Base-by-base conservation (phyloP, 1,140 invertebrate species). In the Neotoxoptera formosana region DNA sequence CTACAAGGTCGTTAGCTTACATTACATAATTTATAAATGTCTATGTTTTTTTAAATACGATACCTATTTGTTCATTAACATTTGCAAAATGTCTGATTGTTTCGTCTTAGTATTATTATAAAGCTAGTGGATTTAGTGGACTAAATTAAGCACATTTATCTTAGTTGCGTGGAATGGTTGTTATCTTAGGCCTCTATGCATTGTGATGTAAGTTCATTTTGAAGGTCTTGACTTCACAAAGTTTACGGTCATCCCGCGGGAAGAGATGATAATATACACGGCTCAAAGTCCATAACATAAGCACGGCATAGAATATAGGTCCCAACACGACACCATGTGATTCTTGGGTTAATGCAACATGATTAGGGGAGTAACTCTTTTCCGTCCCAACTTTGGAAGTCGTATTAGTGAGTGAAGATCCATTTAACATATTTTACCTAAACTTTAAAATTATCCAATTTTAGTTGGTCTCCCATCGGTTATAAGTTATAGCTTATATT, bases 161-260 rank as follows among this genome's bases (percentile, higher is more conserved):
- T 89, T 89, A 89, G 88, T 56, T 56, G 34, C 21, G 8, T 25
- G 7, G 34, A 56, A 41, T 56, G 88, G 34, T 20, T 53, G n/a
- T 7, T 89, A 89, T 89, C 51, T 89, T 56, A 89, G 88, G 51
- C 21, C 17, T 89, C 9, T 41, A 25, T 53, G 17, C 7, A 41
- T n/a, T 89, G n/a, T 56, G 88, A 89, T 41, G 34, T 56, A 89
- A 41, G 88, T 89, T 89, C 4, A 56, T 89, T 41, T 89, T 89
- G 21, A 89, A 89, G 88, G 88, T 53, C 88, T 14, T 41, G 34
- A 56, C 20, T 14, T 89, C 48, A 11, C 88, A 89, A 89, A 89
- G 88, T 89, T 89, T 89, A 56, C 88, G 88, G 88, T 89, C 88
- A 89, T 89, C 88, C 88, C 88, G 51, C 23, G 88, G 88, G 88